A percentile compares a stretch with the other conserved stretches of the same genome.
Conservation (phyloP, 1,140 invertebrate species). For the Cydia pomonella region DNA sequence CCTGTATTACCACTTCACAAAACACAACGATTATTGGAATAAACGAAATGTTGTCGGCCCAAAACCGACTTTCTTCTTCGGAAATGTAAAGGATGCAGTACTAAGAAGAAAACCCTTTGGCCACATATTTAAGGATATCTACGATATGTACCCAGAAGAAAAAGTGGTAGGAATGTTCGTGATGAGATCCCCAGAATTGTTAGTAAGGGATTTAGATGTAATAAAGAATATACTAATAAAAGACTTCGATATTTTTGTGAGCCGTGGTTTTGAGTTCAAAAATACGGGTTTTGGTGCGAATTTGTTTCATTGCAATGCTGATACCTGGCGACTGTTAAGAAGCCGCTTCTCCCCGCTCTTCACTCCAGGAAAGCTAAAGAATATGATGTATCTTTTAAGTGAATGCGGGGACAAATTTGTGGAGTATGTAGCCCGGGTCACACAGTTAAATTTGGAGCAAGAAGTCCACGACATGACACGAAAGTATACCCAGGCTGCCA, state of each 20-base stretch:
- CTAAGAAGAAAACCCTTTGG: background rate
- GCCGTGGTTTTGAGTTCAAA: background rate
- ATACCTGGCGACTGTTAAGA: conserved; percentile 11
- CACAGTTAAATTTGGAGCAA: background rate
- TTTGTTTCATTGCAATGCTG: conserved; percentile 21
- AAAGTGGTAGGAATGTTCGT: conserved; percentile 21
- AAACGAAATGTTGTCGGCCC: conserved; percentile 23
- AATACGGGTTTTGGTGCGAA: background rate
- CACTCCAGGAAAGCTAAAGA: conserved; percentile 2
- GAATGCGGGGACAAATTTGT: background rate
- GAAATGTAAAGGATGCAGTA: conserved; percentile 18
- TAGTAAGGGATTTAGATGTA: background rate
- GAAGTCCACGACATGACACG: background rate
- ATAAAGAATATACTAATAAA: conserved; percentile 6
- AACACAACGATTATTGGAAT: conserved; percentile 25
- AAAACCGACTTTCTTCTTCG: conserved; percentile 18
- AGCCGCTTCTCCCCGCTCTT: background rate
- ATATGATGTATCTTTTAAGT: background rate
- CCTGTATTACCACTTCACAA: background rate
- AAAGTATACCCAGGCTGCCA: background rate
- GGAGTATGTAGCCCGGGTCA: background rate
- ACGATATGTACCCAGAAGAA: conserved; percentile 23
- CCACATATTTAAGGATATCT: conserved; percentile 7
- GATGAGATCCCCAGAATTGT: conserved; percentile 9
- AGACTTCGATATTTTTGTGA: background rate